Percentiles rank a stretch among this genome's conserved stretches.
These are phyloP conservation scores for Leucophenga varia DNA, from an alignment of 1,140 invertebrate genomes.

Conservation along the genomic window DNA sequence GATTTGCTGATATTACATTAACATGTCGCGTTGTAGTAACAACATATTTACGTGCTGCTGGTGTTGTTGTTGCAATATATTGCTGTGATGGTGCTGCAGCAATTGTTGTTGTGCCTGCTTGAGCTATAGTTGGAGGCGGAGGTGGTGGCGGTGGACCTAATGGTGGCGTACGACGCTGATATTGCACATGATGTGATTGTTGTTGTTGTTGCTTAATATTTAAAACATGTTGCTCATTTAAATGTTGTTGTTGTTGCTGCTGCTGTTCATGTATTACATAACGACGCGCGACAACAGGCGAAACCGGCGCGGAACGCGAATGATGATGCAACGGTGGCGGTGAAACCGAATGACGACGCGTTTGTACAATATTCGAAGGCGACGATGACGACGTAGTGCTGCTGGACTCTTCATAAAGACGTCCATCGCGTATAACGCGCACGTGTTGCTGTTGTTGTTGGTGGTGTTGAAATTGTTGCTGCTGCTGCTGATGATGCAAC, in stretches of 20 bases:
- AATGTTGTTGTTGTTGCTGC: conserved; percentile 19
- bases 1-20: conserved; percentile 41
- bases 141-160: conserved; percentile 17
- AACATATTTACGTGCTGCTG: conserved; percentile 45
- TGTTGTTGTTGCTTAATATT: conserved; percentile 4
- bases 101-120: conserved; percentile 23
- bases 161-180: conserved; percentile 36
- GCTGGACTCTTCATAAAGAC: conserved; percentile 38
- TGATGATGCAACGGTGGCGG: conserved; percentile 48
- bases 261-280: background rate
- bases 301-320: conserved; percentile 42
- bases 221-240: conserved; percentile 3
- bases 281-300: conserved; percentile 33
- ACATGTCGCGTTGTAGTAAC: conserved; percentile 46
- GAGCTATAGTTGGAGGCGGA: conserved; percentile 18
- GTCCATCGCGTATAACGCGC: conserved; percentile 50
- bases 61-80: conserved; percentile 22
- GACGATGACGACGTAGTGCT: conserved; percentile 13
- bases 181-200: conserved; percentile 22
- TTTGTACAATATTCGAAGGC: background rate
- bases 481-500: conserved; percentile 35
- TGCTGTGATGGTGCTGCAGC: conserved; percentile 8
- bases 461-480: conserved; percentile 11
- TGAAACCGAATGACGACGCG: conserved; percentile 41
- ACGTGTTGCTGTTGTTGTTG: conserved; percentile 32